phyloP scores from a whole-genome alignment of 2,888 invertebrate species.

The Rotaria socialis region DNA sequence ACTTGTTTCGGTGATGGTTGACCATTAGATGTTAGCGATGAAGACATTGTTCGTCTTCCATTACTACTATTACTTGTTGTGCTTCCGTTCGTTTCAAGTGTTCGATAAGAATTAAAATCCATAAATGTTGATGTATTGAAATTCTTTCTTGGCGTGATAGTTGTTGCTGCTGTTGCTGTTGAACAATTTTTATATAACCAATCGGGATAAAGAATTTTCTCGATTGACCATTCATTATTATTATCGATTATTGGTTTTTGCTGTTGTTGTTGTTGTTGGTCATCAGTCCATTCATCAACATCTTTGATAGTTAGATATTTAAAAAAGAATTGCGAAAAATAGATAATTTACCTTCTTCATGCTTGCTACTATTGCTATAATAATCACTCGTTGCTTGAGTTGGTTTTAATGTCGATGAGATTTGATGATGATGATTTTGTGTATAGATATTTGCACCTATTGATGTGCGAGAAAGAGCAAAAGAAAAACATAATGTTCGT shows the following conservation, averaged over 20 bases:
- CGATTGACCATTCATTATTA: conserved; percentile 28
- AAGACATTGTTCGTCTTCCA: background rate
- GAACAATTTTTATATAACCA: conserved; percentile 1
- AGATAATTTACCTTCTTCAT: conserved; percentile 17
- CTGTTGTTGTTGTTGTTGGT: background rate
- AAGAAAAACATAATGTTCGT: background rate
- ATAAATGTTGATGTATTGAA: conserved; percentile 8
- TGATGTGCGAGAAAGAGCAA: background rate
- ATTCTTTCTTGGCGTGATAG: background rate
- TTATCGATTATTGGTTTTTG: background rate
- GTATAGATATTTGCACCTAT: conserved; percentile 22
- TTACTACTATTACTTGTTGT: background rate
- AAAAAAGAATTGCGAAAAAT: too few relatives aligned
- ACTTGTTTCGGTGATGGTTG: conserved; percentile 30
- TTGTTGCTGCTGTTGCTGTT: background rate
- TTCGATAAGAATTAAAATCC: background rate
- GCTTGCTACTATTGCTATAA: conserved; percentile 35
- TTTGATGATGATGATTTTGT: background rate
- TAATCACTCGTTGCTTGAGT: conserved; percentile 16
- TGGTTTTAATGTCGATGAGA: background rate
- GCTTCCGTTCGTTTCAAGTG: background rate
- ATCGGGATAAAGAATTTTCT: conserved; percentile 25
- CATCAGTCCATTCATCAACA: conserved; percentile 34
- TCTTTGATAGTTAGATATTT: background rate
- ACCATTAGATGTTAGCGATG: background rate